These are phyloP conservation scores for Diaprepes abbreviatus DNA, from an alignment of 2,888 invertebrate genomes.

Conservation along the genomic window DNA sequence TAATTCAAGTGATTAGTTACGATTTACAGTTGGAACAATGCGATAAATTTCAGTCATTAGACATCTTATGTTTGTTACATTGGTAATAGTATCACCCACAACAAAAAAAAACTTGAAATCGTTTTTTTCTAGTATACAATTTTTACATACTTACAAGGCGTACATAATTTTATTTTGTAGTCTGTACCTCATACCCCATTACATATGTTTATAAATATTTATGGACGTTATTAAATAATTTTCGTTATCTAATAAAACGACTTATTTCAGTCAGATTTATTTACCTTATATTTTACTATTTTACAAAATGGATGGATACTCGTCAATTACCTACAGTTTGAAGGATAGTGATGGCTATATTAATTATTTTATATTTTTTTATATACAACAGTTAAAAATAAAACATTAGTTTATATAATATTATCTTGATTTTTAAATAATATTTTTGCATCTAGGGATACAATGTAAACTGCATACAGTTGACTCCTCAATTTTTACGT, in stretches of 20 bases:
- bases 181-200: too few relatives aligned
- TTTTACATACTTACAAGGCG: too few relatives aligned
- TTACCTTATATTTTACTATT: constrained; percentile 38
- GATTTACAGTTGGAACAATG: too few relatives aligned
- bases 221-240: constrained; percentile 21
- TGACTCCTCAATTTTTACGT: too few relatives aligned
- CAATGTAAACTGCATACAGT: neutral
- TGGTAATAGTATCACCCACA: too few relatives aligned
- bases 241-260: constrained; percentile 46
- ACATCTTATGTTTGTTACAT: too few relatives aligned
- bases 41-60: too few relatives aligned
- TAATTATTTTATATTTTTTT: constrained; percentile 25
- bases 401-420: constrained; percentile 14
- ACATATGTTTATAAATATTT: too few relatives aligned
- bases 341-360: constrained; percentile 50
- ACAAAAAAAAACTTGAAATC: too few relatives aligned
- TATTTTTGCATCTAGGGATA: constrained; percentile 2
- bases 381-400: constrained; percentile 8
- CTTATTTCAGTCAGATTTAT: constrained; percentile 51
- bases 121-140: too few relatives aligned
- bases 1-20: too few relatives aligned
- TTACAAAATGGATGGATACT: constrained; percentile 59
- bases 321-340: constrained; percentile 53
- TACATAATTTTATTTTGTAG: too few relatives aligned
- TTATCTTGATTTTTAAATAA: constrained; percentile 9